phyloP scores from a whole-genome alignment of 2,797 vertebrate species.

The Enteromius radiatus region DNA sequence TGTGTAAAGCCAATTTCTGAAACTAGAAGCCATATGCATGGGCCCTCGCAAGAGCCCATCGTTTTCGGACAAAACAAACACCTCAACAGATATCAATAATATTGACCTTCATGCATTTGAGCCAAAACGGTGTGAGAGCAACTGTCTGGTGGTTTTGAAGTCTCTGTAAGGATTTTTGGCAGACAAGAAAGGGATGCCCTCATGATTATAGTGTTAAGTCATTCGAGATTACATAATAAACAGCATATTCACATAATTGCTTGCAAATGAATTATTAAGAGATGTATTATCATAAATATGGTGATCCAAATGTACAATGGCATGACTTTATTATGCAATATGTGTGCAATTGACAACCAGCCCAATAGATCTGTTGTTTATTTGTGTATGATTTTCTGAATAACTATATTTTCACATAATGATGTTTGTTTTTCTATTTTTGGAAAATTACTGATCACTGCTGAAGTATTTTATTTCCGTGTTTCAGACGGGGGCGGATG shows the following conservation, averaged over 20 bases:
- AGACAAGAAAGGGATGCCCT: conserved; percentile 27
- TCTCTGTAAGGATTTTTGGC: background rate
- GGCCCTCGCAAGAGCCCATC: conserved; percentile 43
- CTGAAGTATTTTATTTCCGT: conserved; percentile 2
- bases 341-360: conserved; percentile 37
- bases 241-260: conserved; percentile 43
- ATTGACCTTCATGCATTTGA: conserved; percentile 21
- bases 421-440: background rate
- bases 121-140: conserved; percentile 31
- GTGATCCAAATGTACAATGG: conserved; percentile 53
- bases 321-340: conserved; percentile 61
- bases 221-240: conserved; percentile 34
- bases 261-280: conserved; percentile 39
- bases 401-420: background rate
- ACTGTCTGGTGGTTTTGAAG: conserved; percentile 51
- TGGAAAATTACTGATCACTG: background rate
- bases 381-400: background rate
- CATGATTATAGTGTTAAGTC: background rate
- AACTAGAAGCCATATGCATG: conserved; percentile 59
- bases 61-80: conserved; percentile 39
- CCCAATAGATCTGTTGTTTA: background rate
- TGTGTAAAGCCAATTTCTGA: conserved; percentile 33
- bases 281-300: conserved; percentile 46
- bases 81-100: conserved; percentile 40
- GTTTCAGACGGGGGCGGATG: conserved; percentile 28